Evolutionary conservation across 2,888 invertebrate species (phyloP).

Genomic region (Nemurella pictetii): DNA sequence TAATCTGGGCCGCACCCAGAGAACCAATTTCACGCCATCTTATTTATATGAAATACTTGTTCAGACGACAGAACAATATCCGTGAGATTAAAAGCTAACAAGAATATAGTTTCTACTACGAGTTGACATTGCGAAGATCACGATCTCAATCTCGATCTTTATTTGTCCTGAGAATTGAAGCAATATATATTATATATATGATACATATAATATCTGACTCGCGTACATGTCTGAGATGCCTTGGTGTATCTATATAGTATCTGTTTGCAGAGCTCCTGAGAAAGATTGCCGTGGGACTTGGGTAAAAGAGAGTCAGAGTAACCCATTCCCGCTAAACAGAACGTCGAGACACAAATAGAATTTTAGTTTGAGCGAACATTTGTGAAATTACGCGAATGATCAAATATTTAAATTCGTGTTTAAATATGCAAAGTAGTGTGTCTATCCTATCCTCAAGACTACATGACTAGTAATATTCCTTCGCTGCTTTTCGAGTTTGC

Average conservation of each 20-base stretch:
- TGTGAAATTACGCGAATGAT: background rate
- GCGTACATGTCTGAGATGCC: background rate
- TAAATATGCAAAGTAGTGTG: background rate
- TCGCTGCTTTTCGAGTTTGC: background rate
- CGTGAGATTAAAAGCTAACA: background rate
- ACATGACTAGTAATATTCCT: background rate
- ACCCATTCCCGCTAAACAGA: background rate
- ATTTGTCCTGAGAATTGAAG: background rate
- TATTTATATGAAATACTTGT: background rate
- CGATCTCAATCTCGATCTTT: background rate
- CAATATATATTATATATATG: too few species aligned
- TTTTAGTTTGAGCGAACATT: background rate
- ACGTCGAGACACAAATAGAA: background rate
- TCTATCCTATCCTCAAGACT: background rate
- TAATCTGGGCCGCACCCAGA: background rate
- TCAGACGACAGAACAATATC: background rate
- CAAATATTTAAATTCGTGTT: background rate
- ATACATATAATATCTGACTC: too few species aligned
- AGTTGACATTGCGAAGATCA: background rate
- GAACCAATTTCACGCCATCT: background rate
- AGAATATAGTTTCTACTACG: background rate
- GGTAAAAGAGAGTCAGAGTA: background rate
- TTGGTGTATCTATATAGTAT: background rate
- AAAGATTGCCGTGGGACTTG: background rate
- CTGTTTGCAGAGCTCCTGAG: background rate